These are phyloP conservation scores for Chrysomallon squamiferum DNA, from an alignment of 1,140 invertebrate genomes.

Conservation along the genomic window DNA sequence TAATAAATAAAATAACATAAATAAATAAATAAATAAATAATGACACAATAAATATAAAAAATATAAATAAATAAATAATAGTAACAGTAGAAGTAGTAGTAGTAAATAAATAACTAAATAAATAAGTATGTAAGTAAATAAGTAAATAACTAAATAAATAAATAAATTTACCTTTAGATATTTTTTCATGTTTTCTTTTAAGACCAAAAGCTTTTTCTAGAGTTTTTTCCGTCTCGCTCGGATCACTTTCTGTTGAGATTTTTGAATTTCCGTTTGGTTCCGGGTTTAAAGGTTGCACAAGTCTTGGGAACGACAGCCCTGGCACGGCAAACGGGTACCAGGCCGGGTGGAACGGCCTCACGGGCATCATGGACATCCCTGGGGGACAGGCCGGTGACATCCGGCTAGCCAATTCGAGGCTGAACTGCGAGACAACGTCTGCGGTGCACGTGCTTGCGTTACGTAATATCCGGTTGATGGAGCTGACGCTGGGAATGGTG, in stretches of 20 bases:
- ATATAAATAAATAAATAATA: too few relatives aligned
- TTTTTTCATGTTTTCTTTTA: not conserved
- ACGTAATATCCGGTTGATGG: slow-evolving; percentile 91
- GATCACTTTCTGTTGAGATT: not conserved
- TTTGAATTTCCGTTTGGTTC: not conserved
- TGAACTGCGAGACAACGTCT: not conserved
- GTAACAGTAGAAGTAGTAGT: too few relatives aligned
- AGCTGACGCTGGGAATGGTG: slow-evolving; percentile 97
- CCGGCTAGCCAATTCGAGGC: slow-evolving; percentile 12
- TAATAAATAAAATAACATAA: too few relatives aligned
- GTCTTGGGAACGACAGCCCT: slow-evolving; percentile 17
- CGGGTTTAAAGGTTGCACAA: slow-evolving; percentile 14
- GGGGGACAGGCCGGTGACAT: slow-evolving; percentile 15
- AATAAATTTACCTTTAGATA: not conserved
- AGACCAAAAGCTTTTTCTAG: not conserved
- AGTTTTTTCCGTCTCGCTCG: not conserved
- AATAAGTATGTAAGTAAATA: too few relatives aligned
- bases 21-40: too few relatives aligned
- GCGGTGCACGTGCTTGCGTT: slow-evolving; percentile 64
- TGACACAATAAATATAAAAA: too few relatives aligned
- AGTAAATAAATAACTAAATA: too few relatives aligned
- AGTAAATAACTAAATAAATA: too few relatives aligned
- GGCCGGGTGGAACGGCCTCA: not conserved
- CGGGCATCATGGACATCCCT: not conserved
- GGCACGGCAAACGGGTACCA: slow-evolving; percentile 4